Conservation (phyloP, 2,113 vertebrate genomes). For the Perca schrenkii region DNA sequence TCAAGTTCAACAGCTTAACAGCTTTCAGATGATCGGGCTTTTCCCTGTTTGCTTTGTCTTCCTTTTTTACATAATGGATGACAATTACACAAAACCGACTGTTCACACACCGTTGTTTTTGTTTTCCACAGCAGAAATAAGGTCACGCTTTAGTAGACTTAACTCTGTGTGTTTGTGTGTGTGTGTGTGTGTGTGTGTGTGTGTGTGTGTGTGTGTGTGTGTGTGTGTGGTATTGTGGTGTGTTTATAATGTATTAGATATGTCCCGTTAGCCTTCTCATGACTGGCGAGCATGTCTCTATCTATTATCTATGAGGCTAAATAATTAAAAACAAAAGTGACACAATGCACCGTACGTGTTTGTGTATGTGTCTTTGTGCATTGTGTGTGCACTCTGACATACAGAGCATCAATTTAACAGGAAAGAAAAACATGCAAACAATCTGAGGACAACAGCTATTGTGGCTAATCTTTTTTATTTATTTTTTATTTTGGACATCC, state of each 20-base stretch:
- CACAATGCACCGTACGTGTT: slow-evolving; percentile 72
- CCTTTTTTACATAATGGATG: slow-evolving; percentile 69
- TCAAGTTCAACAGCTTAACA: slow-evolving; percentile 29
- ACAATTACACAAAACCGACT: slow-evolving; percentile 54
- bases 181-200: slow-evolving; percentile 5
- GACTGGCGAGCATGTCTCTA: slow-evolving; percentile 74
- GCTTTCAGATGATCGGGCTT: slow-evolving; percentile 28
- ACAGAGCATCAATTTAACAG: neutral
- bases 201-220: slow-evolving; percentile 20
- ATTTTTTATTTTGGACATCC: slow-evolving; percentile 39
- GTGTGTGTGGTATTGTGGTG: neutral
- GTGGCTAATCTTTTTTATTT: neutral
- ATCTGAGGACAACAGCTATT: slow-evolving; percentile 3
- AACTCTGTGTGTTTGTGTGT: slow-evolving; percentile 19
- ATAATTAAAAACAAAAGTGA: slow-evolving; percentile 78
- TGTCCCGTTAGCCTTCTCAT: slow-evolving; percentile 79
- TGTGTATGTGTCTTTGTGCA: slow-evolving; percentile 35
- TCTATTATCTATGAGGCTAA: slow-evolving; percentile 81
- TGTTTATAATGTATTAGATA: slow-evolving; percentile 75
- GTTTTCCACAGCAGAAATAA: slow-evolving; percentile 68
- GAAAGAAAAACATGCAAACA: slow-evolving; percentile 16
- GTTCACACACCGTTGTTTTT: slow-evolving; percentile 49
- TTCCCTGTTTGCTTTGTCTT: slow-evolving; percentile 46
- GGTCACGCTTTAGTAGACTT: slow-evolving; percentile 56
- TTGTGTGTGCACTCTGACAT: slow-evolving; percentile 9